phyloP scores from a whole-genome alignment of 2,113 vertebrate genomes.

The Rutilus rutilus region DNA sequence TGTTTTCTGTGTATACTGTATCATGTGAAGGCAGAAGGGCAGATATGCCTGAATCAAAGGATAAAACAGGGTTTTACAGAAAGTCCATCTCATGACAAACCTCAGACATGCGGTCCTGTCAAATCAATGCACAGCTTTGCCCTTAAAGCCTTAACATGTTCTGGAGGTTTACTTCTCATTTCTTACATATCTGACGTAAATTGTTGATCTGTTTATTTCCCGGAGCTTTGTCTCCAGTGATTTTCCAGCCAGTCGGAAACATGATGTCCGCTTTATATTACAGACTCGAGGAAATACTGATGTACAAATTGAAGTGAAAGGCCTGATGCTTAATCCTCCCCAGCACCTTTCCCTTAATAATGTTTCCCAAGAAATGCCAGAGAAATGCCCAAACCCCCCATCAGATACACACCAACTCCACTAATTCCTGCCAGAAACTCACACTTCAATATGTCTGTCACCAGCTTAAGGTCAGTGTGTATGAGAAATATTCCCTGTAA shows the following conservation, averaged over 20 bases:
- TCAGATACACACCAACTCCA: slow-evolving; percentile 51
- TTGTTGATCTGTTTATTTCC: slow-evolving; percentile 76
- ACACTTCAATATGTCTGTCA: slow-evolving; percentile 68
- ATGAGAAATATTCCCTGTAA: not conserved
- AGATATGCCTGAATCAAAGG: not conserved
- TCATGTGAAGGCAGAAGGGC: not conserved
- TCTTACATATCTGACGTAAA: slow-evolving; percentile 75
- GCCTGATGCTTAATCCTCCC: slow-evolving; percentile 79
- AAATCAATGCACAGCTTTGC: slow-evolving; percentile 74
- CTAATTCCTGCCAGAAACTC: slow-evolving; percentile 74
- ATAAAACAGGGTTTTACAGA: slow-evolving; percentile 6
- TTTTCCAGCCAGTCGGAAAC: slow-evolving; percentile 75
- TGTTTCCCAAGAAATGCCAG: slow-evolving; percentile 62
- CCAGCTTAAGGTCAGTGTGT: slow-evolving; percentile 50
- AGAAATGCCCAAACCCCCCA: slow-evolving; percentile 66
- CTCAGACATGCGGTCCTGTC: slow-evolving; percentile 71
- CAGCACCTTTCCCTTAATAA: slow-evolving; percentile 75
- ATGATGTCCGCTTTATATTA: slow-evolving; percentile 62
- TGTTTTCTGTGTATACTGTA: not conserved
- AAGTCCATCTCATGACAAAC: slow-evolving; percentile 29
- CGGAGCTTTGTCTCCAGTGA: slow-evolving; percentile 78
- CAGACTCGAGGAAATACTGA: slow-evolving; percentile 74
- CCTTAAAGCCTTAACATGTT: slow-evolving; percentile 73
- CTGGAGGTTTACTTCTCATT: slow-evolving; percentile 75
- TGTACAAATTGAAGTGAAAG: slow-evolving; percentile 81